Percentiles rank a stretch among this genome's conserved stretches.
Evolutionary conservation across 2,797 vertebrate genomes (phyloP).

Genomic region (Iguana delicatissima): DNA sequence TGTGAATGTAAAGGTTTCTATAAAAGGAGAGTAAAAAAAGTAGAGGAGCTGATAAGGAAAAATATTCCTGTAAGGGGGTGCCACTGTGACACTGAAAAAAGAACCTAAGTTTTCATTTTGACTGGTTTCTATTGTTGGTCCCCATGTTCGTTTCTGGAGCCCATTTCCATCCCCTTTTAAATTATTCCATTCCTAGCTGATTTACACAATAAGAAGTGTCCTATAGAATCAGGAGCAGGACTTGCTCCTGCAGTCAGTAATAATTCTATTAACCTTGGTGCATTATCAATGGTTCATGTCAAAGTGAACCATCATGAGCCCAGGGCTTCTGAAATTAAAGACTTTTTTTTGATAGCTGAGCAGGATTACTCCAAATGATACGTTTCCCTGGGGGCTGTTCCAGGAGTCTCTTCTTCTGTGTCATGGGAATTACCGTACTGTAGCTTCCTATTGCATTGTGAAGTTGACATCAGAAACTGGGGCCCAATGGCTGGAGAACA

Average conservation of each 20-base stretch:
- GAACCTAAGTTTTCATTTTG: background rate
- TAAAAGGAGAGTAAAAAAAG: slow-evolving; percentile 48
- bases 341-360: background rate
- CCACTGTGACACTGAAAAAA: slow-evolving; percentile 22
- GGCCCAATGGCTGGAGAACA: background rate
- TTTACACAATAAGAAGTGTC: background rate
- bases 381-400: background rate
- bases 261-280: background rate
- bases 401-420: background rate
- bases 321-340: background rate
- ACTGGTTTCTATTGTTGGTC: rapidly evolving
- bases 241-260: background rate
- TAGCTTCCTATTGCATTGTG: background rate
- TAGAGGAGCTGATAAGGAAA: slow-evolving; percentile 20
- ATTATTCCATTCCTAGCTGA: rapidly evolving
- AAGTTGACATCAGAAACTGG: background rate
- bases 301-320: background rate
- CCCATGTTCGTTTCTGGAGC: background rate
- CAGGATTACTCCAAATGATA: background rate
- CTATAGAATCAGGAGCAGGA: background rate
- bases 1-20: slow-evolving; percentile 35
- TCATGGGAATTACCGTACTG: background rate
- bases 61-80: background rate
- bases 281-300: too few relatives aligned
- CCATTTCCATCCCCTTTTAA: background rate